Base-by-base conservation (phyloP, 2,888 invertebrate genomes). In the Campaea margaritaria region DNA sequence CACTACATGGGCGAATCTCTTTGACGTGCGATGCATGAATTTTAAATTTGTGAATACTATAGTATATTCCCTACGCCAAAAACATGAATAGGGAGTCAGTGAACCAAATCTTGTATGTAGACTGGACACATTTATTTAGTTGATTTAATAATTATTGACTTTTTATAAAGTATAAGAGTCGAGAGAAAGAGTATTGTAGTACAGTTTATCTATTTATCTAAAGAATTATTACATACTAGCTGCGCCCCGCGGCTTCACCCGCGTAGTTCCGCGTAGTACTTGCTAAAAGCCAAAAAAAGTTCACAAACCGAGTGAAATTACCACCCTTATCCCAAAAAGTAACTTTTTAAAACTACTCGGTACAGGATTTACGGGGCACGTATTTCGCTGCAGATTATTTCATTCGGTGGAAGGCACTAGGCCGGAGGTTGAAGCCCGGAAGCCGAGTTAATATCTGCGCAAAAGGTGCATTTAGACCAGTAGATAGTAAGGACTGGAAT, bases 391-490 rank as follows among this genome's bases (percentile, higher is more conserved):
- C n/a, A 51, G 54, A 55, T 65, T 66, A 69, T 68, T 67, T 58
- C 53, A 58, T 65, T 52, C 45, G 64, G 28, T 45, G 38, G 58
- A 50, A 53, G 53, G 57, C 62, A 63, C 62, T 59, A 46, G 61
- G 64, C 53, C 62, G 57, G 49, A 39, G 59, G 51, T 55, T 50
- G 49, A 47, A 43, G 15, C 58, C 38, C 44, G 53, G 58, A 45
- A 57, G 60, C 57, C 50, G 43, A 65, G 68, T 68, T 69, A 70
- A 69, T 68, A 70, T 61, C 46, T 43, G 55, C 27, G 56, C 48
- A 45, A 21, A 54, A 43, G 45, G 28, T 44, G 61, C 59, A 59
- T 60, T 63, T 58, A 62, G 38, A 44, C n/a, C 58, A n/a, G 51
- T 47, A 49, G 54, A 43, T 36, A 51, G 50, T 8, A 27, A 12